Base-by-base conservation (phyloP, 2,113 vertebrate genomes). In the Sander vitreus region DNA sequence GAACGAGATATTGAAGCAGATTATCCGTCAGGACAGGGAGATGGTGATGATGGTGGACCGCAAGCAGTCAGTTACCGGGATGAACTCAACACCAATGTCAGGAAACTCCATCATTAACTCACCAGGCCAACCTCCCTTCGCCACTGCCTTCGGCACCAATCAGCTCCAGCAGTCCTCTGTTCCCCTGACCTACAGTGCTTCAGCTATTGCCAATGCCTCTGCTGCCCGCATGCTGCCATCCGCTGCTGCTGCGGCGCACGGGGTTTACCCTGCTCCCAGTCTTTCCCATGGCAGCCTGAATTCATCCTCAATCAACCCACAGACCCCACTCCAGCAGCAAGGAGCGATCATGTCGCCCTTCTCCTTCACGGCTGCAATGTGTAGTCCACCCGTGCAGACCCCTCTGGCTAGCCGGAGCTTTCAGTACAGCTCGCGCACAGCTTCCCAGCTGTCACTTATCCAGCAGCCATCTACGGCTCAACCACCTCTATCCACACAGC, bases 1-100 rank as follows among this genome's bases (percentile, higher is more conserved):
- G 95, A 99, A 98, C 15, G 98, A 99, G 95, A 97, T 99, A 85
- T 93, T 99, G 96, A 99, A 99, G 95, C 97, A 99, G 96, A 99
- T 99, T 2, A 97, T 99, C 84, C 98, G 97, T 73, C 97, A 99
- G 23, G 98, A 99, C 96, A 90, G 98, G 89, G 98, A 99, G 95
- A 99, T 98, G 97, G 97, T 99, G 90, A 95, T 95, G 94, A 96
- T 96, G 93, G 95, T 96, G 93, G 96, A 96, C 82, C 94, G 95
- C 93, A 96, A 95, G 91, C 95, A 94, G 87, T 96, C 94, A 19
- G 93, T 95, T 89, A 94, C 91, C 63, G 95, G 95, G 85, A 93
- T 96, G 92, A 95, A 96, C 92, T 95, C 95, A 74, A 96, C 95
- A n/a, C 95, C 96, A 81, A 93, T 95, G 88, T 96, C 96, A 91